Evolutionary conservation across 37 sponge, comb jelly and placozoan species (phyloP).

Genomic region (Halichondria panicea): DNA sequence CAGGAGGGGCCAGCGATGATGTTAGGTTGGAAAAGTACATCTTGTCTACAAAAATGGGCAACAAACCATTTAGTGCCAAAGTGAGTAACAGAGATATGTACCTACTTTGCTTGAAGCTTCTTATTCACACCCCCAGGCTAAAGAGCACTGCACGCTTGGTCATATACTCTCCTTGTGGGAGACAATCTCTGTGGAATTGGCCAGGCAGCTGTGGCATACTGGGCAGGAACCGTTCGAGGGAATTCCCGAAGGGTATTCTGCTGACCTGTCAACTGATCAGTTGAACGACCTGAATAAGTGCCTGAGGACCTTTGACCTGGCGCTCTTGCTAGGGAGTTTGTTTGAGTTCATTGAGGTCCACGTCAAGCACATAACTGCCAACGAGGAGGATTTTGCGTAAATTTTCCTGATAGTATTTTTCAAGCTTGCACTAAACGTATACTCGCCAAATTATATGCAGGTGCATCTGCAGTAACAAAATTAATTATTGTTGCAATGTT

Average conservation of each 20-base stretch:
- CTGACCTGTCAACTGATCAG: slow-evolving; percentile 6
- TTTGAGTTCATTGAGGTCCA: slow-evolving; percentile 56
- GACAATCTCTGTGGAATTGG: slow-evolving; percentile 53
- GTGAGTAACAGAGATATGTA: slow-evolving; percentile 9
- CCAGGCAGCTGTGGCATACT: slow-evolving; percentile 19
- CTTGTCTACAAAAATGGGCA: slow-evolving; percentile 44
- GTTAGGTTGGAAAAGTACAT: slow-evolving; percentile 41
- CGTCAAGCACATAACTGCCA: slow-evolving; percentile 9
- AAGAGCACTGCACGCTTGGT: slow-evolving; percentile 29
- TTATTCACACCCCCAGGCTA: slow-evolving; percentile 18
- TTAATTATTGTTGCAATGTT: not conserved
- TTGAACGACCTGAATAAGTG: not conserved
- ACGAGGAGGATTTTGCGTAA: not conserved
- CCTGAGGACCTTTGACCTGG: slow-evolving; percentile 33
- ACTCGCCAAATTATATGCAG: not conserved
- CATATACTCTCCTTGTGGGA: slow-evolving; percentile 74
- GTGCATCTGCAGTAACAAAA: not conserved
- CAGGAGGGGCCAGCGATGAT: slow-evolving; percentile 45
- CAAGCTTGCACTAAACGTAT: not conserved
- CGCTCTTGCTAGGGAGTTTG: slow-evolving; percentile 34
- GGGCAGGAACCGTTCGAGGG: slow-evolving; percentile 68
- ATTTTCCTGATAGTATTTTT: not conserved
- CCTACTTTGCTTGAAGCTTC: not conserved
- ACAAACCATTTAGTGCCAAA: slow-evolving; percentile 33
- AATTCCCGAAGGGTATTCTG: slow-evolving; percentile 14